phyloP scores from a whole-genome alignment of 92 coral and sea anemone genomes.

The Muricea muricata region DNA sequence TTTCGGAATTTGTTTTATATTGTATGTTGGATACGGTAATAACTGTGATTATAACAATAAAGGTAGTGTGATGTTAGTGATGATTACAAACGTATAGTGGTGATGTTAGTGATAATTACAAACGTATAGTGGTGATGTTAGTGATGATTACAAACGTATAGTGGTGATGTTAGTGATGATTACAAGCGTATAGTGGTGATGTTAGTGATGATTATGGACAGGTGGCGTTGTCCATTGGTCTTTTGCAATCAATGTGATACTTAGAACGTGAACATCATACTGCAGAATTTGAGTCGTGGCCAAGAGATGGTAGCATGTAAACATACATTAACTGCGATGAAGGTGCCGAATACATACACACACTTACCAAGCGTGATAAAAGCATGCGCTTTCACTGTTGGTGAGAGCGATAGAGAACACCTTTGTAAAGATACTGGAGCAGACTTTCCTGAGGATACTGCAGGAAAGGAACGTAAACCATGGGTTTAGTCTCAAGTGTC shows the following conservation, averaged over 20 bases:
- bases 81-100: neutral
- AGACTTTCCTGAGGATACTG: conserved; percentile 51
- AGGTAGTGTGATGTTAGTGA: neutral
- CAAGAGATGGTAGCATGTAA: too few relatives aligned
- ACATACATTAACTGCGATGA: too few relatives aligned
- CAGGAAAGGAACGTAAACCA: neutral
- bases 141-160: neutral
- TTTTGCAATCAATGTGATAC: too few relatives aligned
- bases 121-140: neutral
- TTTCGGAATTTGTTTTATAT: too few relatives aligned
- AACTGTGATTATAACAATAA: neutral
- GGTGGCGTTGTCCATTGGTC: too few relatives aligned
- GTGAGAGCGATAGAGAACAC: conserved; percentile 66
- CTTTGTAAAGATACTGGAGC: conserved; percentile 59
- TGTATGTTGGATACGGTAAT: neutral
- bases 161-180: neutral
- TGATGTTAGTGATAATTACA: neutral
- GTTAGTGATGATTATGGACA: neutral
- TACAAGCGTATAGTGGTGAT: neutral
- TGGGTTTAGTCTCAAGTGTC: neutral
- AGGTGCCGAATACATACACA: too few relatives aligned
- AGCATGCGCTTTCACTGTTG: conserved; percentile 96
- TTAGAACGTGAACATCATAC: too few relatives aligned
- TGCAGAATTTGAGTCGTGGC: too few relatives aligned
- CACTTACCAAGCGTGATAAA: conserved; percentile 93